Evolutionary conservation across 1,140 invertebrate species (phyloP).

Genomic region (Drosophila watanabei): DNA sequence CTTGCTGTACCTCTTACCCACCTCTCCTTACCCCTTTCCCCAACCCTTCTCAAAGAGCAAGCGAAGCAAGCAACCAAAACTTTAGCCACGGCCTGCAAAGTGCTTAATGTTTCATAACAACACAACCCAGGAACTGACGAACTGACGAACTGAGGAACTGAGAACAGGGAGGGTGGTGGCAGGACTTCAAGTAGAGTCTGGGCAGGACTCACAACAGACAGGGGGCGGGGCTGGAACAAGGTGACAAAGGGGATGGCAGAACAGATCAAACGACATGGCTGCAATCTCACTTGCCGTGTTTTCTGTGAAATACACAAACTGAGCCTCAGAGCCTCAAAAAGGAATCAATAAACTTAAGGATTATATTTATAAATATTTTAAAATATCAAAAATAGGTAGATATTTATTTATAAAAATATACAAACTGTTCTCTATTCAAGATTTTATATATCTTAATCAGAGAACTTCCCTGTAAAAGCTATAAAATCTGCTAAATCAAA

Average conservation of each 20-base stretch:
- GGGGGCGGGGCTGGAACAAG: not conserved
- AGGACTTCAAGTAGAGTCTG: slow-evolving; percentile 31
- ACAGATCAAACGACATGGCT: slow-evolving; percentile 6
- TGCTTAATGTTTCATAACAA: slow-evolving; percentile 80
- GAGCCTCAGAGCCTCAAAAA: not conserved
- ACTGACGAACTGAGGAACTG: not conserved
- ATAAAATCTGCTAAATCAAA: not conserved
- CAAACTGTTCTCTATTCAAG: not conserved
- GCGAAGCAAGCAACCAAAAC: slow-evolving; percentile 32
- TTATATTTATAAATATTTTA: not conserved
- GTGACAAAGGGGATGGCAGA: not conserved
- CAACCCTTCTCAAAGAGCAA: not conserved
- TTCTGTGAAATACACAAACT: not conserved
- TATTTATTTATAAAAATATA: not conserved
- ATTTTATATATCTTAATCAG: not conserved
- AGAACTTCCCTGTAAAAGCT: not conserved
- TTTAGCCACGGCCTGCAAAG: slow-evolving; percentile 61
- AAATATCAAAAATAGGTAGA: not conserved
- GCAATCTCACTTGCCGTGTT: slow-evolving; percentile 1
- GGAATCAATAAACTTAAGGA: not conserved
- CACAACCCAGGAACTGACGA: slow-evolving; percentile 30
- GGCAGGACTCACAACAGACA: slow-evolving; percentile 23
- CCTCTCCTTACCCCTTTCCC: not conserved
- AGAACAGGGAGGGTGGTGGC: not conserved
- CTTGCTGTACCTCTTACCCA: not conserved